These are phyloP conservation scores for Diorhabda carinulata DNA, from an alignment of 1,140 invertebrate species.

Conservation along the genomic window DNA sequence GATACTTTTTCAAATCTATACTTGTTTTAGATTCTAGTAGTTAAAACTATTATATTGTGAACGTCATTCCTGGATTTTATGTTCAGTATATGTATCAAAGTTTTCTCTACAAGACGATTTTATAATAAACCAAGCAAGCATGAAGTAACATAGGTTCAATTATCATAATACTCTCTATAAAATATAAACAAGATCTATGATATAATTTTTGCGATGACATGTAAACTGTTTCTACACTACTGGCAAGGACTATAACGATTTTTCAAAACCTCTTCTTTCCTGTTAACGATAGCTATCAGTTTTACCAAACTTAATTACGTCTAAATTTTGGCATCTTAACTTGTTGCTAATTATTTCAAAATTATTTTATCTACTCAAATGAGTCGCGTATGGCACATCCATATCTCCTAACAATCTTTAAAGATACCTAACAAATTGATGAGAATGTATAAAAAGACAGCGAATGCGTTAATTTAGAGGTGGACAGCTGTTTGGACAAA, in stretches of 20 bases:
- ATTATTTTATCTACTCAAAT: slow-evolving; percentile 5
- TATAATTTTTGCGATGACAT: neutral
- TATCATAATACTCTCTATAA: too few relatives aligned
- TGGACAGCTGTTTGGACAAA: slow-evolving; percentile 25
- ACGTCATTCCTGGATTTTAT: too few relatives aligned
- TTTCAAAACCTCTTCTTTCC: neutral
- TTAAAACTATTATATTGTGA: too few relatives aligned
- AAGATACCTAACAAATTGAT: slow-evolving; percentile 22
- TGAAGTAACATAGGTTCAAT: too few relatives aligned
- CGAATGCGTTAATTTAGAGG: slow-evolving; percentile 27
- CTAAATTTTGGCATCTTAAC: neutral
- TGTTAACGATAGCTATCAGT: neutral
- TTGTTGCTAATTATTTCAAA: neutral
- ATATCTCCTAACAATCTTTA: slow-evolving; percentile 19
- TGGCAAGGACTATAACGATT: neutral
- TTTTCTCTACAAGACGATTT: too few relatives aligned
- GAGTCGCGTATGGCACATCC: slow-evolving; percentile 13
- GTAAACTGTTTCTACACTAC: neutral
- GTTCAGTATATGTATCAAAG: too few relatives aligned
- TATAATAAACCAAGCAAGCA: too few relatives aligned
- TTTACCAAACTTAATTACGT: neutral
- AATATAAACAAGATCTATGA: neutral
- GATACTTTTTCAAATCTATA: too few relatives aligned
- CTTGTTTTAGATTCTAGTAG: too few relatives aligned
- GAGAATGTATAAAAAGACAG: slow-evolving; percentile 20